Evolutionary conservation across 2,797 vertebrate genomes (phyloP), one percentile per base, ranked within the genome.

Genomic region (Aphelocoma californica): DNA sequence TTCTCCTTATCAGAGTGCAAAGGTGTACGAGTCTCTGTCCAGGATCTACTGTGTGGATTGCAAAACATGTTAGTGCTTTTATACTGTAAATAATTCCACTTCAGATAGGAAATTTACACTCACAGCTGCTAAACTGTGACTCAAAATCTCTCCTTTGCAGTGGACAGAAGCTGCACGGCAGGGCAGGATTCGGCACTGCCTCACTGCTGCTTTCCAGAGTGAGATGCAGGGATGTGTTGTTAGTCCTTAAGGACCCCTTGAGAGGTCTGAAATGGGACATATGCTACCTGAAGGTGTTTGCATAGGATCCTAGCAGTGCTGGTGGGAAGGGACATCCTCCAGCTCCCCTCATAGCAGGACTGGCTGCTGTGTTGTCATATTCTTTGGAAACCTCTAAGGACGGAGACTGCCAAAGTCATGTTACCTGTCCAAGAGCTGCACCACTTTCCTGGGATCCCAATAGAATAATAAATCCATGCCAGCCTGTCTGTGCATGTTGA

Each of bases 1-100:
- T 97, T 97, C 95, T 97, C 95, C 98, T 99, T 99, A 99, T 99
- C 99, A 65, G 97, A 95, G 97, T 97, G 95, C 97, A 97, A 98
- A 99, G 98, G 98, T 98, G 97, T 97, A 96, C 86, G 93, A 61
- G 77, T 77, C 47, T 77, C 81, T 88, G 56, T 69, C 29, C 44
- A 51, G 51, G 42, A 90, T 72, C 86, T 88, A 64, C 51, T 45
- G 62, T 51, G 36, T 18, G 64, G 57, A 64, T 75, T 88, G 65
- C 65, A 67, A 93, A 96, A 95, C 64, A 80, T 57, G 31, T 58
- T 83, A 80, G 34, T 71, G 69, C 51, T 87, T 78, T 80, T 65
- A 60, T 34, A 73, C 28, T 42, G 10, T 12, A 88, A 69, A 45
- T 57, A 64, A 48, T 80, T 91, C 21, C 36, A 51, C 69, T 73